Base-by-base conservation (phyloP, 2,888 invertebrate species). In the Acanthosepion lycidas region DNA sequence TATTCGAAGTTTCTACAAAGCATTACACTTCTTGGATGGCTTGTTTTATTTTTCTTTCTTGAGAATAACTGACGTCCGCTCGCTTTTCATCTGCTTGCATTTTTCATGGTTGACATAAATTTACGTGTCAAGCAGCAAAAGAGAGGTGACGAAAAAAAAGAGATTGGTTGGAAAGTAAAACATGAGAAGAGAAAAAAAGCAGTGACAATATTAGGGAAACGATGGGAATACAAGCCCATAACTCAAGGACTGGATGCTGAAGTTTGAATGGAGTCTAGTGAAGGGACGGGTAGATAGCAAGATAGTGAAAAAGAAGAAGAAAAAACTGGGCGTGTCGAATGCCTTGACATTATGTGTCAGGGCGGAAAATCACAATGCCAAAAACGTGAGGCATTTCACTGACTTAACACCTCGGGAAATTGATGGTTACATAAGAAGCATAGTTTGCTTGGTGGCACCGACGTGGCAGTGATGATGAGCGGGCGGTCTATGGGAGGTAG, bases 381-480 rank as follows among this genome's bases (percentile, higher is more conserved):
- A 78, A 64, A 78, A 78, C 78, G 78, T 78, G 78, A 78, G n/a
- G 78, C 59, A 59, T 59, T 59, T 59, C 59, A 59, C 59, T 23
- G 59, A 6, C 59, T 59, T 59, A 59, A 59, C 59, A 59, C 59
- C 23, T 59, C 59, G 20, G 59, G 59, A n/a, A 78, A 78, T 78
- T 78, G 78, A 78, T 78, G n/a, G 78, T 78, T n/a, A 78, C n/a
- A 78, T n/a, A 78, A 78, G 78, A 78, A 28, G n/a, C n/a, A 64
- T 64, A n/a, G n/a, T 12, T 78, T n/a, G 26, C n/a, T 78, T 78
- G 0, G 78, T 28, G 15, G n/a, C n/a, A 78, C 8, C 12, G 12
- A 78, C 15, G 78, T 42, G 42, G 3, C 23, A 0, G 5, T 23
- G 59, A 6, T 5, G 59, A 20, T 20, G 3, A 23, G 23, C 20